Conservation (phyloP, 2,113 vertebrate genomes). For the Heteronetta atricapilla region DNA sequence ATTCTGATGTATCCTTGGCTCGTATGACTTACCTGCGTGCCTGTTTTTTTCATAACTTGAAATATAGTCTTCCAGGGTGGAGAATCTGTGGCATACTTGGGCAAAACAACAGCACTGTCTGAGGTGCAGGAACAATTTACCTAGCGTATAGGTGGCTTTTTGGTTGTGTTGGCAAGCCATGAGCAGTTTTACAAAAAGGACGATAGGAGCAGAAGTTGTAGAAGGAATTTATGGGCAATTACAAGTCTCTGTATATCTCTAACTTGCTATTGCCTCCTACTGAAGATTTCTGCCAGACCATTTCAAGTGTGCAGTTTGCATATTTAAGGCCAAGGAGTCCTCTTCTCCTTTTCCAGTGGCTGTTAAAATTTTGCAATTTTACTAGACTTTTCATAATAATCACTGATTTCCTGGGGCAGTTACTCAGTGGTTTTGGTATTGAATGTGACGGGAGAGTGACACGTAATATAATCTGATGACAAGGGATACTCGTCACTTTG, state of each 20-base stretch:
- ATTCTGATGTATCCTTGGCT: not conserved
- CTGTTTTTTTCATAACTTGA: not conserved
- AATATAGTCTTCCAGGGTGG: not conserved
- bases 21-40: not conserved
- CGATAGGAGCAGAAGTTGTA: not conserved
- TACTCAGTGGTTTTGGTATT: not conserved
- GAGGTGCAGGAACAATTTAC: not conserved
- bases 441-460: not conserved
- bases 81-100: not conserved
- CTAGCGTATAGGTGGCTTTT: not conserved
- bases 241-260: not conserved
- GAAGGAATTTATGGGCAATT: not conserved
- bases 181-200: not conserved
- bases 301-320: not conserved
- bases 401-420: not conserved
- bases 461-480: not conserved
- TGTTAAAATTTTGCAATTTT: not conserved
- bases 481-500: not conserved
- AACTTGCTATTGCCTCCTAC: not conserved
- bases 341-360: not conserved
- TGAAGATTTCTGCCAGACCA: not conserved
- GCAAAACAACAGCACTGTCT: not conserved
- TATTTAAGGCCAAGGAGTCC: not conserved
- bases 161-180: not conserved
- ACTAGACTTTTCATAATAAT: not conserved